Conservation (phyloP, 2,797 vertebrate species). For the Lagorchestes hirsutus region DNA sequence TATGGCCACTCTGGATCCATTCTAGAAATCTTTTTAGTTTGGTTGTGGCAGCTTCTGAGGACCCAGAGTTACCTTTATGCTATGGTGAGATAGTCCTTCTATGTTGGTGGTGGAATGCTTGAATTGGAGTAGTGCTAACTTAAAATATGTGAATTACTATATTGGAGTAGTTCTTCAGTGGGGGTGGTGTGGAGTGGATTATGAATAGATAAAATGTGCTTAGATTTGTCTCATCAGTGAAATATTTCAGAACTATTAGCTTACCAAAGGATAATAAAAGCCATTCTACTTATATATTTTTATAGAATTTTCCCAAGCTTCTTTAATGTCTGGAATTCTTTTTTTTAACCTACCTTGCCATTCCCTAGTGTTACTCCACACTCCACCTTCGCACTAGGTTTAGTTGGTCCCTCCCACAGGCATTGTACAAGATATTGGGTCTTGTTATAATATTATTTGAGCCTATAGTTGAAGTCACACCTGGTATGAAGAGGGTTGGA, state of each 20-base stretch:
- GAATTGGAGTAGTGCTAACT: neutral
- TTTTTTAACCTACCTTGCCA: neutral
- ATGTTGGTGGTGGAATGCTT: neutral
- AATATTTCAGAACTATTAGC: neutral
- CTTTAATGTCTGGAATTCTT: neutral
- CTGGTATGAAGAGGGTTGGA: neutral
- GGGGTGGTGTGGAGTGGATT: neutral
- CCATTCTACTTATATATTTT: neutral
- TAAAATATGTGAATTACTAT: neutral
- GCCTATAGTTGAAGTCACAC: neutral
- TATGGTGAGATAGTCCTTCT: neutral
- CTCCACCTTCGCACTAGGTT: neutral
- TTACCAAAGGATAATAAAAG: neutral
- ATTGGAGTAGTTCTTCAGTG: neutral
- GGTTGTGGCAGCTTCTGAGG: neutral
- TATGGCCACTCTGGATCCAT: neutral
- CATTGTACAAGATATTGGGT: neutral
- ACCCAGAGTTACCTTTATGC: neutral
- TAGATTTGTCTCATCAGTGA: neutral
- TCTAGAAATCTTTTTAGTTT: neutral
- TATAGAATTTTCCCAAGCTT: neutral
- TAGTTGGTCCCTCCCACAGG: neutral
- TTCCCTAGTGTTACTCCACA: neutral
- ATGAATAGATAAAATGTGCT: no score
- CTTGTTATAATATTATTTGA: neutral